A percentile compares a stretch with the other conserved stretches of the same genome.
Evolutionary conservation across 2,797 vertebrate genomes (phyloP).

Genomic region (Bovichtus diacanthus): DNA sequence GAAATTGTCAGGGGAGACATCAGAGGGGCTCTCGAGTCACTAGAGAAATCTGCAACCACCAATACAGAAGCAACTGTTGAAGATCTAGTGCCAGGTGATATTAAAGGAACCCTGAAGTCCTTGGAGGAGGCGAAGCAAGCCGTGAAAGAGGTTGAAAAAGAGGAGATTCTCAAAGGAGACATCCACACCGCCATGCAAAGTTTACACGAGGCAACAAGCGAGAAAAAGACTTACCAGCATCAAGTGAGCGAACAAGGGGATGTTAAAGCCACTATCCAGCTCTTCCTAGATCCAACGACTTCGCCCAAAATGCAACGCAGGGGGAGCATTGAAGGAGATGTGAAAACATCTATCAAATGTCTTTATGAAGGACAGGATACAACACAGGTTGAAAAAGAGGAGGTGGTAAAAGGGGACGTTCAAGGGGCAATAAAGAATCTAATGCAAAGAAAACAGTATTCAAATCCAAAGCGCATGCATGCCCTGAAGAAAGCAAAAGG

Average conservation of each 20-base stretch:
- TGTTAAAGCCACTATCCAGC: slow-evolving; percentile 84
- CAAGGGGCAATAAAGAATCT: slow-evolving; percentile 87
- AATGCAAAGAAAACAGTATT: slow-evolving; percentile 86
- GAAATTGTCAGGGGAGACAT: slow-evolving; percentile 88
- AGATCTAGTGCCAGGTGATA: slow-evolving; percentile 88
- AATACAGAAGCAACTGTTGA: slow-evolving; percentile 86
- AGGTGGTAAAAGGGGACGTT: slow-evolving; percentile 84
- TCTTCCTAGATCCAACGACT: slow-evolving; percentile 82
- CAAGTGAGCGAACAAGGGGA: slow-evolving; percentile 85
- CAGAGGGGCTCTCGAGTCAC: slow-evolving; percentile 87
- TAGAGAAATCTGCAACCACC: slow-evolving; percentile 88
- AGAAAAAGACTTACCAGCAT: slow-evolving; percentile 83
- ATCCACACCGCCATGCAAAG: slow-evolving; percentile 81
- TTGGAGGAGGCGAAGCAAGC: slow-evolving; percentile 88
- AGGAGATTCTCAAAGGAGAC: slow-evolving; percentile 84
- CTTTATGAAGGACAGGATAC: slow-evolving; percentile 82
- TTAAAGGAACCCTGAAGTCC: slow-evolving; percentile 89
- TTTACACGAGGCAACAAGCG: slow-evolving; percentile 81
- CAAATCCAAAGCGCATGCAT: slow-evolving; percentile 77
- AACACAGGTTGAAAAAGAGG: slow-evolving; percentile 81
- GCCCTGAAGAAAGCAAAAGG: slow-evolving; percentile 80
- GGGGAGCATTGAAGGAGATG: slow-evolving; percentile 77
- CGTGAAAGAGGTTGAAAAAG: slow-evolving; percentile 87
- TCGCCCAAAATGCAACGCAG: slow-evolving; percentile 77
- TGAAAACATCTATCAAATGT: slow-evolving; percentile 85